Evolutionary conservation across 2,888 invertebrate genomes (phyloP).

Genomic region (Neuroscelio doddi): DNA sequence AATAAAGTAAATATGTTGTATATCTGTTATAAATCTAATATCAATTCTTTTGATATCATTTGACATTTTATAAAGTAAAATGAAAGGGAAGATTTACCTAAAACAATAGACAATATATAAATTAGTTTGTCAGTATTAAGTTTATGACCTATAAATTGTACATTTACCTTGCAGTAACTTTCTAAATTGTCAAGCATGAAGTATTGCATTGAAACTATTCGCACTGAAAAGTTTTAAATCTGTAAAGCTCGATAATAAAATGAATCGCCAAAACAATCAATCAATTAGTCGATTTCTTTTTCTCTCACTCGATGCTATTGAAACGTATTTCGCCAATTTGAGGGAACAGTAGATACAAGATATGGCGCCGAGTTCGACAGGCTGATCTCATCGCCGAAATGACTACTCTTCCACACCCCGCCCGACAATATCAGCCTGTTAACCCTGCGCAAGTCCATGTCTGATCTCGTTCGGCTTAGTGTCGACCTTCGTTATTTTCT

Average conservation of each 20-base stretch:
- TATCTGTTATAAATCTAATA: too few relatives aligned
- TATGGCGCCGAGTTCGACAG: constrained; percentile 71
- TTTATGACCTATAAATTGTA: too few relatives aligned
- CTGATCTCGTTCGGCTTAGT: constrained; percentile 20
- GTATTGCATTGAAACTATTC: too few relatives aligned
- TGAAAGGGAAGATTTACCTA: too few relatives aligned
- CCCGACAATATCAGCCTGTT: constrained; percentile 72
- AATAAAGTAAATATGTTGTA: too few relatives aligned
- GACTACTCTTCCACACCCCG: constrained; percentile 70
- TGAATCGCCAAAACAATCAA: constrained; percentile 5
- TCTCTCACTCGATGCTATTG: constrained; percentile 6
- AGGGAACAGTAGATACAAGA: constrained; percentile 50
- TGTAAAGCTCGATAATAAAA: constrained; percentile 9
- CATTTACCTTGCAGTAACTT: too few relatives aligned
- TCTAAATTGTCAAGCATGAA: too few relatives aligned
- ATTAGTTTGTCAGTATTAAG: too few relatives aligned
- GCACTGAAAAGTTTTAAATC: too few relatives aligned
- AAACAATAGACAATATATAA: too few relatives aligned
- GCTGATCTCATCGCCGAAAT: constrained; percentile 73
- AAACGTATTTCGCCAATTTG: constrained; percentile 38
- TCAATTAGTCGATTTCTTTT: background rate
- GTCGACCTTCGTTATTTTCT: constrained; percentile 35
- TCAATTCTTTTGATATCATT: too few relatives aligned
- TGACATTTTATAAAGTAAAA: too few relatives aligned
- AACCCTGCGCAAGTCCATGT: constrained; percentile 64